Evolutionary conservation across 1,140 invertebrate genomes (phyloP).

Genomic region (Calycopis cecrops): DNA sequence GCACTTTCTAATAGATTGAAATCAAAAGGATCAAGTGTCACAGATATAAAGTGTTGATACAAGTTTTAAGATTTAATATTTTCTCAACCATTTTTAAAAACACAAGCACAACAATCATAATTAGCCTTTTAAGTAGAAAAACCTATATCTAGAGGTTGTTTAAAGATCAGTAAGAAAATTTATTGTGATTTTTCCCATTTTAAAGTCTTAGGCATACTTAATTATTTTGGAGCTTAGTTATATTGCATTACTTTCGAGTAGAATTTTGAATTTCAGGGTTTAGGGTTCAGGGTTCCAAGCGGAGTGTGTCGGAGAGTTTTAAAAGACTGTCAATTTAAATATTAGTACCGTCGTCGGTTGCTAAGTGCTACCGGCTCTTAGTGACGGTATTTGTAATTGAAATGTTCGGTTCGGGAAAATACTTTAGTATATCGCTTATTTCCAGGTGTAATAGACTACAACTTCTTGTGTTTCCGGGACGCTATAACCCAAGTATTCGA

Average conservation of each 20-base stretch:
- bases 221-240: conserved; percentile 31
- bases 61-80: conserved; percentile 19
- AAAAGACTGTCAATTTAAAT: too few relatives aligned
- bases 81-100: conserved; percentile 39
- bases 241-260: conserved; percentile 20
- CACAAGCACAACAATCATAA: conserved; percentile 21
- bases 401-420: too few relatives aligned
- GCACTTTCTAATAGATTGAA: conserved; percentile 19
- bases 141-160: neutral
- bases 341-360: too few relatives aligned
- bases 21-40: conserved; percentile 23
- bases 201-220: conserved; percentile 39
- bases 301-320: too few relatives aligned
- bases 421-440: conserved; percentile 8
- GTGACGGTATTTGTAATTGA: too few relatives aligned
- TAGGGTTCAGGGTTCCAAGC: too few relatives aligned
- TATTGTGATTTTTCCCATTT: conserved; percentile 19
- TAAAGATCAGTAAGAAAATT: conserved; percentile 16
- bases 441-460: conserved; percentile 95
- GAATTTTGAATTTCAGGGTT: conserved; percentile 21
- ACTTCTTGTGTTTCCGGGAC: conserved; percentile 95
- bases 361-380: too few relatives aligned
- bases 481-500: conserved; percentile 95
- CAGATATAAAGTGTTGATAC: conserved; percentile 33
- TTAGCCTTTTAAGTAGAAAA: conserved; percentile 25